Base-by-base conservation (phyloP, 1,140 invertebrate species). In the Drosophila lacteicornis region DNA sequence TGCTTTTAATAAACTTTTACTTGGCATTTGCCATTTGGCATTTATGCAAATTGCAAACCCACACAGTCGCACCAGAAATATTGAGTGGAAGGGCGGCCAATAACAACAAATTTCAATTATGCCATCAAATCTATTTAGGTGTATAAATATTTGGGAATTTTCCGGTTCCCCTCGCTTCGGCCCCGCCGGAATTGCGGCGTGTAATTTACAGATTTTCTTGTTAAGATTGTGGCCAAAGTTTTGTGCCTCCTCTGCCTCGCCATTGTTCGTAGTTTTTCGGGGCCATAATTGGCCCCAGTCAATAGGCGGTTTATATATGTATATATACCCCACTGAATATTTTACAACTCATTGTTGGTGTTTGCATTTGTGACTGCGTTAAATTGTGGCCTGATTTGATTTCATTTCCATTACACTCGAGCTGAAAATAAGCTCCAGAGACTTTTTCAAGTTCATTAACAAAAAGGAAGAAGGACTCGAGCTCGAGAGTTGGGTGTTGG, bases 61-160 rank as follows among this genome's bases (percentile, higher is more conserved):
- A 67, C 51, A 67, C 27, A 51, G 8, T 7, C 15, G 7, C 13
- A 25, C 22, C 53, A 59, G 36, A 60, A 69, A 69, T 75, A 83
- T 79, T 70, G 69, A 56, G 59, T 49, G 61, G 47, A 43, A 60
- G 13, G 46, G 59, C 43, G 27, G 45, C 59, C 83, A 80, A 69
- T 74, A 82, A 82, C 81, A 90, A 85, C 86, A 82, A 90, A 82
- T 90, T 90, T 90, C 85, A 90, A 90, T 90, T 90, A 90, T 90
- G 85, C 81, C 85, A 90, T 90, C 74, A 90, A 90, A 90, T 90
- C 85, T 90, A 90, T 90, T 90, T 90, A 90, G 85, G 86, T 85
- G 75, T 77, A 85, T 90, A 90, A 90, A 90, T 91, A 90, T 90
- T 90, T 90, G 71, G 82, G 67, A 84, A 75, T 82, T 85, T 82